Evolutionary conservation across 1,140 invertebrate species (phyloP), one percentile per base, ranked within the genome.

Genomic region (Brachionus koreanus): DNA sequence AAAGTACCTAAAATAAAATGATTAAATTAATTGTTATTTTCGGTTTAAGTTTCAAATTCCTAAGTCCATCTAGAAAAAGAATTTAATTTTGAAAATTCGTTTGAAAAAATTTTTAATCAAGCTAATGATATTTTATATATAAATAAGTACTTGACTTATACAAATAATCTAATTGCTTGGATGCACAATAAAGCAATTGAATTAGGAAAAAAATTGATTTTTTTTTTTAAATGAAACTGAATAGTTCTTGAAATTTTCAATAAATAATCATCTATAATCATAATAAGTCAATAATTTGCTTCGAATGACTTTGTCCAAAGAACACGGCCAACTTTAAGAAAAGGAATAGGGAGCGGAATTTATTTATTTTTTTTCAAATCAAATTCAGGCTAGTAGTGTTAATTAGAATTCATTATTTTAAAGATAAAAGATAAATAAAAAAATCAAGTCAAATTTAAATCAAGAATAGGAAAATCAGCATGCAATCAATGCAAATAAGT

Each of bases 351-450:
- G 49, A 57, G 49, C 49, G 19, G 49, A 57, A 57, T 57, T 57
- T 57, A 57, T 57, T 29, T 23, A 57, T 19, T 25, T 57, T 19
- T 2, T 23, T 3, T 57, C n/a, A 57, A 57, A 57, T 57, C 19
- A 57, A 57, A 57, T 57, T 57, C 49, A 57, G 16, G 7, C 49
- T 19, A 57, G n/a, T 57, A 57, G 49, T 23, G 49, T 57, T 57
- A 57, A 57, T 57, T 57, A 57, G 49, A 57, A 57, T 57, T 57
- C 49, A 57, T 57, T 57, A 57, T 57, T 57, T 23, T 19, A 57
- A 57, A 57, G 49, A 57, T 57, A 57, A 57, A 57, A 57, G 49
- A 57, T 52, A n/a, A 52, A 52, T 57, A 57, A 57, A 57, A 57
- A 57, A 57, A 57, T 57, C 49, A 57, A 57, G 16, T 57, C 49